phyloP scores from a whole-genome alignment of 1,140 invertebrate genomes.

The Bombus consobrinus region DNA sequence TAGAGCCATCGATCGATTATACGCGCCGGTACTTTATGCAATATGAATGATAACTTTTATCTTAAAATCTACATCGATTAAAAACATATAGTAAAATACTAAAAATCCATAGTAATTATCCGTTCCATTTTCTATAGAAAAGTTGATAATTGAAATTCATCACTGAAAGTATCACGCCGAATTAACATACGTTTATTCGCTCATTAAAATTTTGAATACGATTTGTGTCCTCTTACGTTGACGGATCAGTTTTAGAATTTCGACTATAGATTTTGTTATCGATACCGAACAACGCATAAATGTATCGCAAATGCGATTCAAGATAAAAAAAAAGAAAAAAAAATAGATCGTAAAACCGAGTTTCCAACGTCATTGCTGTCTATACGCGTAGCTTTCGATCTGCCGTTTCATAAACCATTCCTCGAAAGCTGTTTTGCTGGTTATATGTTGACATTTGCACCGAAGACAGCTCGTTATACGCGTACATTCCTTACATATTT shows the following conservation, averaged over 20 bases:
- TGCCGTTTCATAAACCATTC: background rate
- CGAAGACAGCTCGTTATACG: slow-evolving; percentile 6
- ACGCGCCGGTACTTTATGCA: background rate
- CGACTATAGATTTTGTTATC: no score
- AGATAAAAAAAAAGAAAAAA: background rate
- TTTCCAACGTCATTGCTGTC: background rate
- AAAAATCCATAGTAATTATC: background rate
- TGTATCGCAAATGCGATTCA: background rate
- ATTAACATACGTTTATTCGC: no score
- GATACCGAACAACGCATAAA: background rate
- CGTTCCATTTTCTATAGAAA: background rate
- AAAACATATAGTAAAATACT: background rate
- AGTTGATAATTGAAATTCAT: background rate
- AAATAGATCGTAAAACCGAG: background rate
- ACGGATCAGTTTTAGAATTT: no score
- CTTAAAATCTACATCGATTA: background rate
- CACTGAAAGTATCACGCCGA: no score
- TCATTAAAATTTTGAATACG: no score
- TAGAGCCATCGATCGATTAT: background rate
- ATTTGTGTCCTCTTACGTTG: no score
- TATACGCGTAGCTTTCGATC: background rate
- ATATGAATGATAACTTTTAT: background rate
- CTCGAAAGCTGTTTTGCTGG: slow-evolving; percentile 4
- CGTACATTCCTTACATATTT: slow-evolving; percentile 31
- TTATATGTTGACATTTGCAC: slow-evolving; percentile 1